Percentiles rank a stretch among this genome's conserved stretches.
These are phyloP conservation scores for Synanthedon tipuliformis DNA, from an alignment of 2,888 invertebrate genomes.

Conservation along the genomic window DNA sequence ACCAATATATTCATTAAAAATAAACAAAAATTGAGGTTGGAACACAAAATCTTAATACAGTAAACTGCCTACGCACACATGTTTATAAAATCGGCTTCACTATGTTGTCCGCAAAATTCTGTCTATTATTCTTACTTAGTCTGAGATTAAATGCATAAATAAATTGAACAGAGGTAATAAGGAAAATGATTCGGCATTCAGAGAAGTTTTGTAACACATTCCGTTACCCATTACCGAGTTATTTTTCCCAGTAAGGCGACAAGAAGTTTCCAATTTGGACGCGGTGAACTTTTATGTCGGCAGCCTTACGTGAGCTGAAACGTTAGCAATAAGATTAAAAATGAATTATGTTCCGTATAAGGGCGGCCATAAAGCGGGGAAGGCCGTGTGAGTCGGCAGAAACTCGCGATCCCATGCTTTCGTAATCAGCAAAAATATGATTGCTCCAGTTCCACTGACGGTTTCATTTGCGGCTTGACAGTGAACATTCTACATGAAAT, in stretches of 20 bases:
- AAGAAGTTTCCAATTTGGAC: conserved; percentile 55
- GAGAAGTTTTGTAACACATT: background rate
- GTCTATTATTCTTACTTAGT: no score
- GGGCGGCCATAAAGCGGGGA: conserved; percentile 31
- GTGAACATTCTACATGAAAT: background rate
- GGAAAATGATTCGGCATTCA: background rate
- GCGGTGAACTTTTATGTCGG: conserved; percentile 61
- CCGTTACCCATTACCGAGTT: background rate
- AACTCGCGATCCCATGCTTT: conserved; percentile 11
- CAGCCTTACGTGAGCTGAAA: conserved; percentile 62
- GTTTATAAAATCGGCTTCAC: no score
- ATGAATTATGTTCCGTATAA: conserved; percentile 54
- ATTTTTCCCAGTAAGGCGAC: conserved; percentile 19
- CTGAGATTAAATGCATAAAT: no score
- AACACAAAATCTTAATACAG: no score
- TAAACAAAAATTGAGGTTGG: no score
- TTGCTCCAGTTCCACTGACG: conserved; percentile 1
- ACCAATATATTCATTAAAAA: no score
- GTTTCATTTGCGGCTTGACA: conserved; percentile 5
- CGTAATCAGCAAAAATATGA: conserved; percentile 12
- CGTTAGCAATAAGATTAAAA: conserved; percentile 62
- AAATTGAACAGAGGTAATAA: background rate
- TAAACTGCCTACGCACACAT: no score
- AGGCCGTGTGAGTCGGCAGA: conserved; percentile 10
- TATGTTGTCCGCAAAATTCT: no score